These are phyloP conservation scores for Leucophora obtusa DNA, from an alignment of 2,888 invertebrate genomes.

Conservation along the genomic window DNA sequence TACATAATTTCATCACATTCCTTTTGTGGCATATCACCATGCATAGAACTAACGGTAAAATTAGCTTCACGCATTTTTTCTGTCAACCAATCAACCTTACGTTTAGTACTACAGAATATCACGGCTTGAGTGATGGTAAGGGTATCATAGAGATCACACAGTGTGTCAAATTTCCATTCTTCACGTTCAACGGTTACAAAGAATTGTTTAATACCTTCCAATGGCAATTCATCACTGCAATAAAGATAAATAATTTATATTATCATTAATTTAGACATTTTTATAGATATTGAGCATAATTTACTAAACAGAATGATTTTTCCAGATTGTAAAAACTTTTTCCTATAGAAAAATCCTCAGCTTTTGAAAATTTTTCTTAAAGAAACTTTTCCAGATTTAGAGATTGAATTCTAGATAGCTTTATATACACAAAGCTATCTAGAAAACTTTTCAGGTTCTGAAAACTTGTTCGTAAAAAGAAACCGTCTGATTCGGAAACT, in stretches of 20 bases:
- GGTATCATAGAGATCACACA: conserved; percentile 99
- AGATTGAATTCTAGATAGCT: too few relatives aligned
- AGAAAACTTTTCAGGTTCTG: too few relatives aligned
- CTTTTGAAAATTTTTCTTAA: too few relatives aligned
- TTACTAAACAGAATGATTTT: too few relatives aligned
- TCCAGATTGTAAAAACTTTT: too few relatives aligned
- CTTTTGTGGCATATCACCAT: conserved; percentile 98
- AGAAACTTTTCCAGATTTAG: too few relatives aligned
- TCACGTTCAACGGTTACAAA: conserved; percentile 99
- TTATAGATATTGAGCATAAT: too few relatives aligned
- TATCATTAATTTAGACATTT: too few relatives aligned
- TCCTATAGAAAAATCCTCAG: too few relatives aligned
- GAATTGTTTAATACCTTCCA: conserved; percentile 99
- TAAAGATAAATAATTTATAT: not conserved
- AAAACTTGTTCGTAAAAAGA: too few relatives aligned
- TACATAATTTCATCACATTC: conserved; percentile 99
- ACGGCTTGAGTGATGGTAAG: conserved; percentile 99
- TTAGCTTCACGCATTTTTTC: conserved; percentile 99
- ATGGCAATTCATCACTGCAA: conserved; percentile 95
- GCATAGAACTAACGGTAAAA: conserved; percentile 99
- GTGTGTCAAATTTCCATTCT: conserved; percentile 99
- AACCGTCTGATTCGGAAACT: too few relatives aligned
- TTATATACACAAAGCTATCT: too few relatives aligned
- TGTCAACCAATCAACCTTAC: conserved; percentile 99
- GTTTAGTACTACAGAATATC: conserved; percentile 98